Conservation (phyloP, 2,113 vertebrate genomes). For the Istiophorus platypterus region DNA sequence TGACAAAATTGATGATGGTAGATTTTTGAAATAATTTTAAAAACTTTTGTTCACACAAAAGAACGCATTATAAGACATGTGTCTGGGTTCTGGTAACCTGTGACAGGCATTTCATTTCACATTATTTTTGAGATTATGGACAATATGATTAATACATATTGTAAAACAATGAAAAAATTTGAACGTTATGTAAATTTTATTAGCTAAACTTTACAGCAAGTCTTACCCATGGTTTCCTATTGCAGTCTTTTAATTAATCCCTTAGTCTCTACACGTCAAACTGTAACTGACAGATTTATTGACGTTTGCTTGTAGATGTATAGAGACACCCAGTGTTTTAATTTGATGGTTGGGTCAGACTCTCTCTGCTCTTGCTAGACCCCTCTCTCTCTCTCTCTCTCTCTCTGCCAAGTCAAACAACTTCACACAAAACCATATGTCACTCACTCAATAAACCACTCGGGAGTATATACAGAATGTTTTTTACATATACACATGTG, state of each 20-base stretch:
- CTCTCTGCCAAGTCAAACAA: conserved; percentile 74
- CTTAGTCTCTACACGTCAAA: conserved; percentile 4
- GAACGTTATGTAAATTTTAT: not conserved
- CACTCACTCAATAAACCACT: conserved; percentile 62
- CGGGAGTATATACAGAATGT: conserved; percentile 32
- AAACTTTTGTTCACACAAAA: not conserved
- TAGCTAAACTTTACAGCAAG: not conserved
- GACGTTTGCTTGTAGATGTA: conserved; percentile 59
- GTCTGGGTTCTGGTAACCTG: not conserved
- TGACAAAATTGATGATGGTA: not conserved
- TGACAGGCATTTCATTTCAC: not conserved
- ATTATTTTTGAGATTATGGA: not conserved
- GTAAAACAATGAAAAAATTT: conserved; percentile 5
- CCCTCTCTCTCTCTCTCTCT: conserved; percentile 37
- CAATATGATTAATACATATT: not conserved
- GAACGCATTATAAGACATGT: not conserved
- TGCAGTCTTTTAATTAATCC: conserved; percentile 28
- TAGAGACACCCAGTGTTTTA: conserved; percentile 47
- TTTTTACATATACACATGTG: conserved; percentile 42
- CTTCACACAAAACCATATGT: conserved; percentile 57
- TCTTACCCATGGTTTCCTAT: conserved; percentile 4
- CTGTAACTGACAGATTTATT: conserved; percentile 67
- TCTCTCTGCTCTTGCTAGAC: not conserved
- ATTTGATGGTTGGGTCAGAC: conserved; percentile 48
- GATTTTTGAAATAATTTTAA: no score